Conservation (phyloP, 1,140 invertebrate genomes). For the Philotrypesis tridentata region DNA sequence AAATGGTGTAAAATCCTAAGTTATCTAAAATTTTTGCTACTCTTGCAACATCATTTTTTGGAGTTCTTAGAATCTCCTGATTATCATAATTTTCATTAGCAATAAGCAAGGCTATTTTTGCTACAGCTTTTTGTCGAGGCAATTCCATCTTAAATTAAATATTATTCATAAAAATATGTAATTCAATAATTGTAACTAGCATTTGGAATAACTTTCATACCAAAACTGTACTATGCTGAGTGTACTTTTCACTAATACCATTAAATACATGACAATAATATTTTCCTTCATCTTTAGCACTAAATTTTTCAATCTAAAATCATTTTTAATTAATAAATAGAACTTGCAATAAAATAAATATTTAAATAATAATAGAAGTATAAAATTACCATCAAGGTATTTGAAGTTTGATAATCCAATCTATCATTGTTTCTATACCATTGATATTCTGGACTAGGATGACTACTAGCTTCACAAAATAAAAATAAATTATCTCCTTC, state of each 20-base stretch:
- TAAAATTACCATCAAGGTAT: slow-evolving; percentile 55
- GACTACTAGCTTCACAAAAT: slow-evolving; percentile 56
- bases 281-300: slow-evolving; percentile 59
- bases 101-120: slow-evolving; percentile 68
- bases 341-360: slow-evolving; percentile 1
- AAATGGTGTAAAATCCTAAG: slow-evolving; percentile 67
- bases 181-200: slow-evolving; percentile 11
- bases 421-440: slow-evolving; percentile 66
- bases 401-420: slow-evolving; percentile 58
- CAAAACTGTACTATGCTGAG: slow-evolving; percentile 54
- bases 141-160: slow-evolving; percentile 54
- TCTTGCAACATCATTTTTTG: slow-evolving; percentile 64
- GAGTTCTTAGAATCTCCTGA: slow-evolving; percentile 58
- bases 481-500: slow-evolving; percentile 56
- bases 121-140: slow-evolving; percentile 60
- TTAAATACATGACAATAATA: slow-evolving; percentile 63
- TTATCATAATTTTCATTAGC: slow-evolving; percentile 64
- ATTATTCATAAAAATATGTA: slow-evolving; percentile 23
- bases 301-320: slow-evolving; percentile 61
- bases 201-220: slow-evolving; percentile 50
- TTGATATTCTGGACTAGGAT: slow-evolving; percentile 62
- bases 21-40: slow-evolving; percentile 63
- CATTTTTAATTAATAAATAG: neutral
- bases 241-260: slow-evolving; percentile 57
- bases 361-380: neutral